Percentiles rank a stretch among this genome's conserved stretches.
phyloP scores from a whole-genome alignment of 2,888 invertebrate genomes.

The Eumacrocentrus americanus region DNA sequence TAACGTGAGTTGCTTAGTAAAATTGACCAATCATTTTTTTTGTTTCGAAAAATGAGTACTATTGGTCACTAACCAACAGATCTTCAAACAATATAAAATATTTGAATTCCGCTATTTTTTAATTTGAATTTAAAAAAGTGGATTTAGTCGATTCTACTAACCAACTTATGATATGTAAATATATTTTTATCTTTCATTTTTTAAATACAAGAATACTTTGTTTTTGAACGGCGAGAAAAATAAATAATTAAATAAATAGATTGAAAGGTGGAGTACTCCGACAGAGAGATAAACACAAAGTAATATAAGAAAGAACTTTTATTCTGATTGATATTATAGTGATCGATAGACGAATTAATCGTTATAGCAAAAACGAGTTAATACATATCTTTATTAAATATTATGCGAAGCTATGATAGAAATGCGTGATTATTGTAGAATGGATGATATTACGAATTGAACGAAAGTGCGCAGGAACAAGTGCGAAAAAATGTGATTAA shows the following conservation, averaged over 20 bases:
- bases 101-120: too few species aligned
- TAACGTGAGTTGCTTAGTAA: too few species aligned
- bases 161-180: background rate
- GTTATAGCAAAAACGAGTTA: constrained; percentile 35
- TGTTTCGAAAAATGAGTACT: background rate
- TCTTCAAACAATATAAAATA: too few species aligned
- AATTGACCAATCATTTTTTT: too few species aligned
- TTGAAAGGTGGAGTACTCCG: constrained; percentile 4
- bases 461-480: constrained; percentile 12
- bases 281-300: background rate
- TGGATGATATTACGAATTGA: background rate
- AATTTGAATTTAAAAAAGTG: too few species aligned
- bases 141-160: too few species aligned
- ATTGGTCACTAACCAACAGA: too few species aligned
- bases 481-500: background rate
- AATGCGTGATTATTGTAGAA: background rate
- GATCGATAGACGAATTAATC: constrained; percentile 36
- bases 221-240: background rate
- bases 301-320: constrained; percentile 27
- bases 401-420: constrained; percentile 25
- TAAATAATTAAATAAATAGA: background rate
- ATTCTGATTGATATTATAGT: constrained; percentile 33
- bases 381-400: constrained; percentile 41
- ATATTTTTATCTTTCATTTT: constrained; percentile 20
- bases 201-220: background rate